A percentile compares a stretch with the other conserved stretches of the same genome.
Conservation (phyloP, 2,888 invertebrate species). For the Lysandra coridon region DNA sequence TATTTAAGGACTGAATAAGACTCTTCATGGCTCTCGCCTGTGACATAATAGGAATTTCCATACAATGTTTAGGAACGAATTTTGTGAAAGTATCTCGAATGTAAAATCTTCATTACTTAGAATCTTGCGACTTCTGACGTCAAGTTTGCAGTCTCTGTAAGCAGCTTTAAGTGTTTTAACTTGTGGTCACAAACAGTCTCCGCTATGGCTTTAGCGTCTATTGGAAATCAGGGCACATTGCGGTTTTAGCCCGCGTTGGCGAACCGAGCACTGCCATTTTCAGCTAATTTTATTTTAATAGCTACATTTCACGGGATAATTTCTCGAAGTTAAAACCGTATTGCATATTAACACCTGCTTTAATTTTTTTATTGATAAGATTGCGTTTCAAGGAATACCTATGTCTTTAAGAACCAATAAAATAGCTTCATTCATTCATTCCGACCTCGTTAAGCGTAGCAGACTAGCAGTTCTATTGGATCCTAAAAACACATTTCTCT, state of each 20-base stretch:
- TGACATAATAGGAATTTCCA: not conserved
- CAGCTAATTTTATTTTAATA: not conserved
- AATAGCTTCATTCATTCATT: not conserved
- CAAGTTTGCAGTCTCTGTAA: not conserved
- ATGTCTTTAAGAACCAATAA: not conserved
- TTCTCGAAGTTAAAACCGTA: not conserved
- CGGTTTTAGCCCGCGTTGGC: not conserved
- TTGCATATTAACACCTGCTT: not conserved
- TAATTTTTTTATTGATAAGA: not conserved
- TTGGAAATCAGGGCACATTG: constrained; percentile 15
- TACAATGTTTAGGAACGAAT: not conserved
- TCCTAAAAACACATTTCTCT: not conserved
- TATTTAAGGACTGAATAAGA: not conserved
- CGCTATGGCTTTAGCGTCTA: constrained; percentile 17
- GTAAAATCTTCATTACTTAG: not conserved
- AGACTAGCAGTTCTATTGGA: not conserved
- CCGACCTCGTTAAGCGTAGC: not conserved
- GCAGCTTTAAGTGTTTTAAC: not conserved
- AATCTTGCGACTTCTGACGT: not conserved
- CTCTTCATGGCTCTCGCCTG: not conserved
- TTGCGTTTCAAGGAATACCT: too few relatives aligned
- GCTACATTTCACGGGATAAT: not conserved
- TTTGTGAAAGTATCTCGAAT: not conserved
- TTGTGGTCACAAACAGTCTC: constrained; percentile 16
- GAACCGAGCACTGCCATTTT: not conserved